phyloP scores from a whole-genome alignment of 1,140 invertebrate genomes.

The Macrosteles quadrilineatus region DNA sequence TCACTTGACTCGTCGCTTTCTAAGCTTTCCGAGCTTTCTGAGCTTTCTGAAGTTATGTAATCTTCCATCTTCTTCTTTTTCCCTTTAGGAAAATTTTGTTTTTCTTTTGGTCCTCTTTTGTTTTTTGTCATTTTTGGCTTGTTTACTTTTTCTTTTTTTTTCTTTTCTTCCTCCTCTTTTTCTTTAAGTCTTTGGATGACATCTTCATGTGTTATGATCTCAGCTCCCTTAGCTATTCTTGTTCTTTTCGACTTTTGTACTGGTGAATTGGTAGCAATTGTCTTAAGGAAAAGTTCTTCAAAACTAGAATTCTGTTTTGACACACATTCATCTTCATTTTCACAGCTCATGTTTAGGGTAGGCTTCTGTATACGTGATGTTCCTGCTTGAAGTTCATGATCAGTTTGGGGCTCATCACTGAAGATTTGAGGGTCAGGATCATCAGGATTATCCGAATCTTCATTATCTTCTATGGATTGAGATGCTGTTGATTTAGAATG shows the following conservation, averaged over 20 bases:
- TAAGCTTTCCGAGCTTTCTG: not conserved
- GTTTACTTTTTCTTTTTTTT: not conserved
- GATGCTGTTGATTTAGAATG: conserved; percentile 39
- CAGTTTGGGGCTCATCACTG: not conserved
- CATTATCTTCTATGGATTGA: conserved; percentile 35
- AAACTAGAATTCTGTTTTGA: conserved; percentile 8
- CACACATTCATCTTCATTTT: conserved; percentile 14
- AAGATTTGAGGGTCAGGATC: conserved; percentile 8
- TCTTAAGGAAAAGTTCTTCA: not conserved
- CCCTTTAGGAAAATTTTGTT: not conserved
- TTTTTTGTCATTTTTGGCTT: no score
- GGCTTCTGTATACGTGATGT: not conserved
- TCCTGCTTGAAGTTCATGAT: not conserved
- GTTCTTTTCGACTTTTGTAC: conserved; percentile 7
- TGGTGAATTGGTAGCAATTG: conserved; percentile 19
- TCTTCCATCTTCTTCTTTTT: not conserved
- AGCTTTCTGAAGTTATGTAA: conserved; percentile 10
- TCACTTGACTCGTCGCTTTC: not conserved
- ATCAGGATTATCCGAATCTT: conserved; percentile 26
- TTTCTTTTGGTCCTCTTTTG: not conserved
- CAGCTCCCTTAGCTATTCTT: conserved; percentile 23
- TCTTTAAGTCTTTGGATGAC: conserved; percentile 20
- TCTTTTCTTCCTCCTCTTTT: conserved; percentile 15
- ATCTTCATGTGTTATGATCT: conserved; percentile 21
- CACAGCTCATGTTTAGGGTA: conserved; percentile 8